Base-by-base conservation (phyloP, 2,113 vertebrate genomes). In the Oxyura jamaicensis region DNA sequence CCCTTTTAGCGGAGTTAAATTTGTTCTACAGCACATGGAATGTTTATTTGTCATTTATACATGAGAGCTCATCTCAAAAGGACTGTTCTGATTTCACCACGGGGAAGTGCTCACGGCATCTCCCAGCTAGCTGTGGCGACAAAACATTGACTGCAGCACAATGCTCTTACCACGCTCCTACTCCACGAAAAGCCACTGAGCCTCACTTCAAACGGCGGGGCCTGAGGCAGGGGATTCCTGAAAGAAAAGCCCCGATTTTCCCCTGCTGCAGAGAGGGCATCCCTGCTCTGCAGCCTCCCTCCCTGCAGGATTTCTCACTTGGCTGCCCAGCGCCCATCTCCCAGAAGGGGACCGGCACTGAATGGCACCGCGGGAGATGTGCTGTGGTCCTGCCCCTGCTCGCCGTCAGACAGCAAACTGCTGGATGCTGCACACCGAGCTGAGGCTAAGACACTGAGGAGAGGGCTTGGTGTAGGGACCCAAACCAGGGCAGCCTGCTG, bases 191-290 rank as follows among this genome's bases (percentile, higher is more conserved):
- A 94, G 56, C 88, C 68, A 80, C 35, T 0, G 6, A 74, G 65
- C 67, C 86, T 41, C n/a, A 33, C 59, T 93, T 79, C 74, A 69
- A 78, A 87, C 29, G 39, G 50, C 41, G 53, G 23, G 41, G n/a
- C 59, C 42, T 46, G n/a, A 91, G 81, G 71, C 67, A 85, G 78
- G 22, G 31, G 8, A 71, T 71, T 95, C 83, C 66, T 77, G 31
- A 93, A 72, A 16, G 39, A 90, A 78, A 89, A 91, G 83, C 90
- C 23, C 66, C 74, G 41, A 91, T 83, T 77, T 81, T 83, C 53
- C 44, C 29, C 19, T 83, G 59, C 76, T 76, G 44, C 67, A 59
- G 39, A 41, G 33, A 68, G 39, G 59, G 63, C 59, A 65, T 29
- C 68, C 65, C 52, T 52, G 63, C 60, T 65, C 2, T 1, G 11